These are phyloP conservation scores for Nettapus auritus DNA, from an alignment of 2,113 vertebrate species.

Conservation along the genomic window DNA sequence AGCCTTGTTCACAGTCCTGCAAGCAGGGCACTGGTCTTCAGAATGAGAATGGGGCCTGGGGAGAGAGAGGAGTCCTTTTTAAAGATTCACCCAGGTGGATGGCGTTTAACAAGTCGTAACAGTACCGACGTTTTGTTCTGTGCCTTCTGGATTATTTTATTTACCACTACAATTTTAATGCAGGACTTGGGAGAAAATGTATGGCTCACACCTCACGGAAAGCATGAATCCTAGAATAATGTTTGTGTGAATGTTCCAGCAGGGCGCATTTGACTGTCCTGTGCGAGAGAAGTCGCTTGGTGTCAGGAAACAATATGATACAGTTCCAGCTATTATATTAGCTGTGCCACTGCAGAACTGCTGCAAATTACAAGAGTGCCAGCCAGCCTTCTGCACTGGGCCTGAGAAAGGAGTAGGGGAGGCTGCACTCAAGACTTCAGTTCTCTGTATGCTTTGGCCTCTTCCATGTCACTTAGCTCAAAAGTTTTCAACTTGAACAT, in stretches of 20 bases:
- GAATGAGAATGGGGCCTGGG: neutral
- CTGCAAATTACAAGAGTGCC: neutral
- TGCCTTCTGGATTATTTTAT: neutral
- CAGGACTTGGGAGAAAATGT: neutral
- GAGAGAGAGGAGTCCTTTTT: neutral
- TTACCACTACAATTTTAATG: neutral
- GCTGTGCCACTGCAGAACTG: rapidly evolving
- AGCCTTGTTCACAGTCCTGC: neutral
- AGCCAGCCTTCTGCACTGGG: neutral
- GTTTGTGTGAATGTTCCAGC: neutral
- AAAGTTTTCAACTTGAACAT: neutral
- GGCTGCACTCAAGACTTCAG: rapidly evolving
- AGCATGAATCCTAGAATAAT: neutral
- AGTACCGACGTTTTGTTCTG: no score
- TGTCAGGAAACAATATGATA: rapidly evolving
- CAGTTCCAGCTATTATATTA: neutral
- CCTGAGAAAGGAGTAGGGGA: neutral
- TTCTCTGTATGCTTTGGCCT: neutral
- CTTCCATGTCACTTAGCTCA: neutral
- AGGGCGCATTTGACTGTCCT: neutral
- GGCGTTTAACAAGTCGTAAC: neutral
- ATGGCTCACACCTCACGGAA: neutral
- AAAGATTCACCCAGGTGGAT: neutral
- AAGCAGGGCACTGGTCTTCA: neutral
- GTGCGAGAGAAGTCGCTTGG: neutral